Evolutionary conservation across 1,140 invertebrate genomes (phyloP).

Genomic region (Aphaenogaster ashmeadi): DNA sequence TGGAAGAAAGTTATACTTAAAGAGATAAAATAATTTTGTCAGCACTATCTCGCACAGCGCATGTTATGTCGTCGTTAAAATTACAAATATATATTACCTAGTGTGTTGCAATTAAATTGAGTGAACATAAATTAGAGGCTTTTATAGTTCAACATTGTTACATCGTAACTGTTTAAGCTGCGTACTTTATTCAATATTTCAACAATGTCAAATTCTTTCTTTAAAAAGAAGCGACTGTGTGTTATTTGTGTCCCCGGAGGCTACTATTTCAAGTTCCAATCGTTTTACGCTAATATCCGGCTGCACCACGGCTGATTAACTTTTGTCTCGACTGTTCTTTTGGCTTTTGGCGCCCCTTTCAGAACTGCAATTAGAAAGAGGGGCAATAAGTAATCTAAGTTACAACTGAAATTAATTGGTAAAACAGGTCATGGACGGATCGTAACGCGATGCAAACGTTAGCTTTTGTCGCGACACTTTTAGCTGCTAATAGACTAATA

Average conservation of each 20-base stretch:
- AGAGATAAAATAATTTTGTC: constrained; percentile 27
- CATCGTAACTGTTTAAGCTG: constrained; percentile 1
- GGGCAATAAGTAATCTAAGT: background rate
- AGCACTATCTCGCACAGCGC: background rate
- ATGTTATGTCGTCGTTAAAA: constrained; percentile 7
- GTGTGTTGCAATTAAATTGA: background rate
- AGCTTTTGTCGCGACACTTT: background rate
- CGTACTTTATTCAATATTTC: background rate
- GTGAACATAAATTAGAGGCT: background rate
- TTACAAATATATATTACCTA: constrained; percentile 19
- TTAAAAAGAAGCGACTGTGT: background rate
- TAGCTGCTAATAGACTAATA: constrained; percentile 1
- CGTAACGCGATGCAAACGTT: background rate
- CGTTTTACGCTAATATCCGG: constrained; percentile 22
- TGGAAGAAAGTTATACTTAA: background rate
- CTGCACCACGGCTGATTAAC: background rate
- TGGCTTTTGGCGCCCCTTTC: background rate
- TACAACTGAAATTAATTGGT: constrained; percentile 19
- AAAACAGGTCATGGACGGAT: background rate
- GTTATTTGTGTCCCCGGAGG: background rate
- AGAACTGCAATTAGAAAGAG: background rate
- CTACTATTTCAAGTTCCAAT: background rate
- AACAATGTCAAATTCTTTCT: background rate
- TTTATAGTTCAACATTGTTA: background rate
- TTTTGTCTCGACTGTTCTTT: background rate